Evolutionary conservation across 2,888 invertebrate species (phyloP), one percentile per base, ranked within the genome.

Genomic region (Lasioglossum leucozonium): DNA sequence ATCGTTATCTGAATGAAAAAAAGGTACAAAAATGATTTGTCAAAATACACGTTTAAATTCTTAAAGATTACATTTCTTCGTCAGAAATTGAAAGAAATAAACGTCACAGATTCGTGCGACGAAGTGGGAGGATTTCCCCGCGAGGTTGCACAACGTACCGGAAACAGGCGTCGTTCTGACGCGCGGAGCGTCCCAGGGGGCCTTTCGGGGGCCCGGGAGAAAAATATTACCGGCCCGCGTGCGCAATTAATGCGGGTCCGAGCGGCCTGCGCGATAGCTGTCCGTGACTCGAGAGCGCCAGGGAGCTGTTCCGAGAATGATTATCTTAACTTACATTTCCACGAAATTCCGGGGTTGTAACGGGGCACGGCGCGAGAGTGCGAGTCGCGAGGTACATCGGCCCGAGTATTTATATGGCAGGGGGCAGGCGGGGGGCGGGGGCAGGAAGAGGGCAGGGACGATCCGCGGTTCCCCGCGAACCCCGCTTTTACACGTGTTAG

Each of bases 401-500:
- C 22, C n/a, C 10, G 10, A 5, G 77, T 87, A 82, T 89, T 88
- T 88, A 88, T 88, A 89, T 89, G 84, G 88, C 71, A 62, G 34
- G 77, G 34, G 40, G 58, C 58, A n/a, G n/a, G n/a, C n/a, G n/a
- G n/a, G 58, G 78, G 62, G 18, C 67, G 74, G 67, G 80, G 79
- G 72, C 51, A 40, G 13, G 58, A 58, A 78, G 69, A 67, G 80
- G 69, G 40, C 79, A 58, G 26, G 75, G n/a, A 30, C 77, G 89
- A 88, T 87, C 88, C 82, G 82, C 82, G 89, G 77, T n/a, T n/a
- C 73, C 22, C 67, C 67, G 67, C 67, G 67, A 72, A 86, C 82
- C 87, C 85, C 62, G 79, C 69, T 87, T 88, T 87, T 88, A 90
- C 90, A 90, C 87, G 81, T 88, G 90, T 90, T 90, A 90, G 80